A percentile compares a stretch with the other conserved stretches of the same genome.
Conservation (phyloP, 2,888 invertebrate species). For the Cephus nigrinus region DNA sequence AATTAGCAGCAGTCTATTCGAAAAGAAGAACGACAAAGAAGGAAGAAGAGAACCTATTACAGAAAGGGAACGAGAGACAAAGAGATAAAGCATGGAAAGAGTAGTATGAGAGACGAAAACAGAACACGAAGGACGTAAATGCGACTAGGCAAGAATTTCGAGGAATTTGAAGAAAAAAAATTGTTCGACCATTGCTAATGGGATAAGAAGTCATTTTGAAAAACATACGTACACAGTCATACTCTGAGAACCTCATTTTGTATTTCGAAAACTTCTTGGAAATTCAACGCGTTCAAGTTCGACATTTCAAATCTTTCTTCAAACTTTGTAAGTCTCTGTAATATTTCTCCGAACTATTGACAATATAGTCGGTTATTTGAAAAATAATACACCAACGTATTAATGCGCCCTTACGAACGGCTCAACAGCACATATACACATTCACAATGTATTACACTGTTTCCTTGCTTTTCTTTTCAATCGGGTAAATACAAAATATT, state of each 20-base stretch:
- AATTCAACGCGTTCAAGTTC: slow-evolving; percentile 28
- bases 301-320: slow-evolving; percentile 6
- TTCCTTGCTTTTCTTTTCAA: background rate
- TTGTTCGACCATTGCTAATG: background rate
- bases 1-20: background rate
- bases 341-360: background rate
- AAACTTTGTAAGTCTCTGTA: background rate
- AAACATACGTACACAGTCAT: background rate
- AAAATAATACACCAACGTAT: background rate
- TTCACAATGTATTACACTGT: background rate
- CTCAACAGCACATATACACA: background rate
- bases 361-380: background rate
- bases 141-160: slow-evolving; percentile 10
- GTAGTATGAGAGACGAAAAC: slow-evolving; percentile 33
- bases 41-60: background rate
- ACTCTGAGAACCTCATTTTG: background rate
- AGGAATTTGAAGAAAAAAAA: slow-evolving; percentile 6
- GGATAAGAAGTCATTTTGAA: background rate
- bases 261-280: slow-evolving; percentile 25
- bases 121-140: slow-evolving; percentile 45
- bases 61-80: background rate
- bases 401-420: background rate
- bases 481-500: background rate
- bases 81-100: background rate
- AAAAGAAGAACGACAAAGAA: background rate